A percentile compares a stretch with the other conserved stretches of the same genome.
Conservation (phyloP, 2,113 vertebrate species). For the Xyrauchen texanus region DNA sequence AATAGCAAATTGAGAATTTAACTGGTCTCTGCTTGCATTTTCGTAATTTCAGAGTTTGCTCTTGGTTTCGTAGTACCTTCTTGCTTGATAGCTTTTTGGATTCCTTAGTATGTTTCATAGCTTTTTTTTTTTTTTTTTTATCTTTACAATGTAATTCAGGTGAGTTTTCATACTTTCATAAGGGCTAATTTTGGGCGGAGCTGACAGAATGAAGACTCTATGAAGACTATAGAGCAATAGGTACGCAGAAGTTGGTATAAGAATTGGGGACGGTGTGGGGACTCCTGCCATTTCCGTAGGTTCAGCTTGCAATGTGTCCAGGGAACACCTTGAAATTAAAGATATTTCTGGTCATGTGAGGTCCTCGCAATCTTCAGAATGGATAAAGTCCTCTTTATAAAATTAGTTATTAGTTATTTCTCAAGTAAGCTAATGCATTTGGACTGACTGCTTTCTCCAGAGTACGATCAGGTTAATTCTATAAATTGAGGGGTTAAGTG, state of each 20-base stretch:
- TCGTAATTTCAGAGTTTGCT: constrained; percentile 51
- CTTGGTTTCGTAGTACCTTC: constrained; percentile 63
- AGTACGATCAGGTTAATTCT: not conserved
- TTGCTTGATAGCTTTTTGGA: constrained; percentile 62
- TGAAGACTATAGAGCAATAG: constrained; percentile 56
- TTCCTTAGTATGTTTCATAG: constrained; percentile 57
- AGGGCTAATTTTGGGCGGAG: constrained; percentile 74
- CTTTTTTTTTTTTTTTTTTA: constrained; percentile 52
- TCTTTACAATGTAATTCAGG: constrained; percentile 75
- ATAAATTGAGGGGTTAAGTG: constrained; percentile 3
- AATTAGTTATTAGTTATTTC: not conserved
- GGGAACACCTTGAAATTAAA: constrained; percentile 43
- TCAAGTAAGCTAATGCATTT: not conserved
- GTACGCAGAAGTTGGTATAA: constrained; percentile 57
- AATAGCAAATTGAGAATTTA: constrained; percentile 67
- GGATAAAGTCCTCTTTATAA: not conserved
- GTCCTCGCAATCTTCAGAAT: not conserved
- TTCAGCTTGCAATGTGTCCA: constrained; percentile 54
- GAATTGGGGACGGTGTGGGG: constrained; percentile 48
- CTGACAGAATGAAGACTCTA: constrained; percentile 60
- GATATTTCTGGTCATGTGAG: constrained; percentile 39
- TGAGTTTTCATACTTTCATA: constrained; percentile 77
- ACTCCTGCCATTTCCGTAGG: constrained; percentile 40
- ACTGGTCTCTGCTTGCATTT: constrained; percentile 63
- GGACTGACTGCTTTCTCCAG: not conserved